Evolutionary conservation across 2,113 vertebrate species (phyloP).

Genomic region (Cyanoliseus patagonus): DNA sequence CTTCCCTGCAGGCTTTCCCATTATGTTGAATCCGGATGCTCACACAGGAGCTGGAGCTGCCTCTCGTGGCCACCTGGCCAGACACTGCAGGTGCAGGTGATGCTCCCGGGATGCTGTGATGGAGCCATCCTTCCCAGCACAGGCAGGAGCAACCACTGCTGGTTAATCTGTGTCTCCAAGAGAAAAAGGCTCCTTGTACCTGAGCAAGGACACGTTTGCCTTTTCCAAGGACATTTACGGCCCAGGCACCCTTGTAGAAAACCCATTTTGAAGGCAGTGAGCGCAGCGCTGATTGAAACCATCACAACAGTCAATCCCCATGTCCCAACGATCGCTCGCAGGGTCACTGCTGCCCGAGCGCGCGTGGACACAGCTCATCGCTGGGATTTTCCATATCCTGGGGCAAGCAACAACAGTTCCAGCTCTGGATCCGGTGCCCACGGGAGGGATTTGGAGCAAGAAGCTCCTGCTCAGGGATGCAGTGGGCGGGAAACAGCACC

Average conservation of each 20-base stretch:
- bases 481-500: neutral
- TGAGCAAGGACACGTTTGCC: rapidly evolving
- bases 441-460: rapidly evolving
- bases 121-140: neutral
- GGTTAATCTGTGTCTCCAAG: rapidly evolving
- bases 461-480: rapidly evolving
- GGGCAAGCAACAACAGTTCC: rapidly evolving
- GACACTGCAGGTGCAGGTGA: rapidly evolving
- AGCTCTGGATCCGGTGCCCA: neutral
- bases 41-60: neutral
- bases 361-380: rapidly evolving
- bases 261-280: rapidly evolving
- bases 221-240: rapidly evolving
- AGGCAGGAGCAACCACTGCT: rapidly evolving
- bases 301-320: rapidly evolving
- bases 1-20: rapidly evolving
- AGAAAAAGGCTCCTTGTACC: rapidly evolving
- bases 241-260: neutral
- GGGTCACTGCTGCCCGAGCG: neutral
- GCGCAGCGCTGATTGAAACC: neutral
- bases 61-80: neutral
- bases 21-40: rapidly evolving
- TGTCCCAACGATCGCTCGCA: neutral
- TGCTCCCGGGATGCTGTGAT: neutral
- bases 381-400: constrained; percentile 32